Conservation (phyloP, 1,140 invertebrate species). For the Charaxes varanes region DNA sequence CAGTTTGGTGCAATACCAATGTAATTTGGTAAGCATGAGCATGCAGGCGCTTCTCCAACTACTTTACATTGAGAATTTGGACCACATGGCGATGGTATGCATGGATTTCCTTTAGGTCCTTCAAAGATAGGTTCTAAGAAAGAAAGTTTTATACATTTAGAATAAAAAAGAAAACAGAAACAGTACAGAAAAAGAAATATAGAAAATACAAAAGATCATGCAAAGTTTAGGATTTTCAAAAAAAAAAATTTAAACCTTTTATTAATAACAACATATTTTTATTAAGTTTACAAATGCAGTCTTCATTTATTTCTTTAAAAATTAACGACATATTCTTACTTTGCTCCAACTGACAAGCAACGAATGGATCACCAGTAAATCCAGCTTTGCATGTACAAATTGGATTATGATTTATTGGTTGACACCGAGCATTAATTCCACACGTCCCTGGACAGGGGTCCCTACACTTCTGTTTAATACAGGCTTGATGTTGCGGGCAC, state of each 20-base stretch:
- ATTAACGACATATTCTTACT: constrained; percentile 47
- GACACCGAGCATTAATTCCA: constrained; percentile 87
- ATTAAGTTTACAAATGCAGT: constrained; percentile 29
- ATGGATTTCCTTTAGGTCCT: constrained; percentile 77
- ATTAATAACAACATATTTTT: constrained; percentile 11
- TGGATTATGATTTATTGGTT: constrained; percentile 87
- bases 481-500: constrained; percentile 87
- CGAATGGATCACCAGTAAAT: constrained; percentile 90
- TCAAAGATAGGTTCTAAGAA: constrained; percentile 68
- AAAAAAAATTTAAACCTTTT: constrained; percentile 9
- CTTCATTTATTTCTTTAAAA: constrained; percentile 25
- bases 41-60: constrained; percentile 81
- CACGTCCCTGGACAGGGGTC: constrained; percentile 91
- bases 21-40: constrained; percentile 81
- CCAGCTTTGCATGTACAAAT: constrained; percentile 87
- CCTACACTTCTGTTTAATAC: constrained; percentile 85
- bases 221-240: constrained; percentile 71
- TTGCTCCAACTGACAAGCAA: constrained; percentile 77
- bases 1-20: constrained; percentile 79
- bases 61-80: constrained; percentile 86
- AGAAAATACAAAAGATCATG: constrained; percentile 37
- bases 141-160: constrained; percentile 46
- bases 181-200: constrained; percentile 32
- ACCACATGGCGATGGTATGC: constrained; percentile 86
- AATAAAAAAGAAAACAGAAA: constrained; percentile 39